Evolutionary conservation across 2,888 invertebrate genomes (phyloP).

Genomic region (Mongoloraphidia duomilia): DNA sequence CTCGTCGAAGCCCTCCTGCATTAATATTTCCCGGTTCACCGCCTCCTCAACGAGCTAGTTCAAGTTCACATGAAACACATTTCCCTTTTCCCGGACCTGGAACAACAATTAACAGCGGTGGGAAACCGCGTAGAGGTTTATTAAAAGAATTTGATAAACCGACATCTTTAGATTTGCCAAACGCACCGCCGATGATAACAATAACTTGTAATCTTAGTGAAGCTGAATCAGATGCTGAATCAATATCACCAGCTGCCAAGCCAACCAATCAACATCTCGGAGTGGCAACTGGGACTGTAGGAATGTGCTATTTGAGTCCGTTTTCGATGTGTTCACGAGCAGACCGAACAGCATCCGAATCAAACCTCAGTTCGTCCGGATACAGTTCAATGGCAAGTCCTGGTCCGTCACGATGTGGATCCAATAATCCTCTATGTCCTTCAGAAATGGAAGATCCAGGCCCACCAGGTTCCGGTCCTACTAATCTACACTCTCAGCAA

Average conservation of each 20-base stretch:
- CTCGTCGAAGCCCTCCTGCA: constrained; percentile 35
- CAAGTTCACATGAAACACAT: constrained; percentile 24
- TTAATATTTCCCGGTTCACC: constrained; percentile 39
- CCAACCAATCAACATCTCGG: constrained; percentile 27
- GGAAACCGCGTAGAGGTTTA: constrained; percentile 30
- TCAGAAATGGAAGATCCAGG: constrained; percentile 62
- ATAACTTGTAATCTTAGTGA: constrained; percentile 64
- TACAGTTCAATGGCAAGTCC: constrained; percentile 79
- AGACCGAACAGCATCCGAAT: constrained; percentile 66
- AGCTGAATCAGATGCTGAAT: constrained; percentile 57
- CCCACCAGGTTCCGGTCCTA: constrained; percentile 34
- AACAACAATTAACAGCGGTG: constrained; percentile 16
- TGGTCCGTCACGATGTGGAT: constrained; percentile 67
- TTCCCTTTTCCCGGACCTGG: constrained; percentile 22
- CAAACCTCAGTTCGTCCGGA: constrained; percentile 70
- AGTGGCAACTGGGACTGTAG: constrained; percentile 31
- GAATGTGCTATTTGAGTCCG: constrained; percentile 64
- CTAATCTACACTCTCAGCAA: constrained; percentile 22
- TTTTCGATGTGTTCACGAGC: constrained; percentile 58
- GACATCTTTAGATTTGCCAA: constrained; percentile 42
- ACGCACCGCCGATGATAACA: constrained; percentile 53
- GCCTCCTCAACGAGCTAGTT: constrained; percentile 34
- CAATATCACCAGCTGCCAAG: constrained; percentile 42
- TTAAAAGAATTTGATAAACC: constrained; percentile 48
- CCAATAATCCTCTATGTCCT: constrained; percentile 63